Evolutionary conservation across 2,888 invertebrate species (phyloP), one percentile per base, ranked within the genome.

Genomic region (Hedychridium roseum): DNA sequence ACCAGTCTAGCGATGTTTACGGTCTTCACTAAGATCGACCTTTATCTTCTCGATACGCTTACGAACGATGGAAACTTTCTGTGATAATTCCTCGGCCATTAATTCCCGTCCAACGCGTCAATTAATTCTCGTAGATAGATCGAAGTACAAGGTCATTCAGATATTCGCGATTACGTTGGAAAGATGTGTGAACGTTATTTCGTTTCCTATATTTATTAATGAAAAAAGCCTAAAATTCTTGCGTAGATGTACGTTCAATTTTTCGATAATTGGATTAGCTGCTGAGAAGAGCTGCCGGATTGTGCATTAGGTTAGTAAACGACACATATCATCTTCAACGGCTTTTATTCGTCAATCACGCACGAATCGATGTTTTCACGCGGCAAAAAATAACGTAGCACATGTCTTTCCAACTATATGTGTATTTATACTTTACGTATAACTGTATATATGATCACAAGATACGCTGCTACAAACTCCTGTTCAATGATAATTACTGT

Each of bases 321-420:
- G 15, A 39, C 9, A 18, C 9, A 16, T 27, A 20, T 35, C 36
- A 26, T 34, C 35, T 37, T 54, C 42, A 27, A 45, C 41, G 57
- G 64, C 65, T 67, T 66, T 66, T 5, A n/a, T 60, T 50, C 65
- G 60, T 69, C 57, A 68, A 61, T 70, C 57, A 71, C 59, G 73
- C 74, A 74, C 70, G 57, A 64, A 60, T 68, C 64, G 58, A 73
- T 74, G 70, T 71, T 68, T 57, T 70, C 72, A 62, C 47, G 54
- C 60, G 49, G 54, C 32, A 45, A 60, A 68, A n/a, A 65, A 64
- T 62, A 61, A 56, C 66, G 64, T 58, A 58, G 68, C 70, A 70
- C 73, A 69, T 69, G 70, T 76, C 76, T 76, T 76, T 76, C 76
- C 76, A 75, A 76, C 66, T 68, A 43, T 18, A 30, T 54, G 18